These are phyloP conservation scores for Ceuthmochares aereus DNA, from an alignment of 2,113 vertebrate genomes.

Conservation along the genomic window DNA sequence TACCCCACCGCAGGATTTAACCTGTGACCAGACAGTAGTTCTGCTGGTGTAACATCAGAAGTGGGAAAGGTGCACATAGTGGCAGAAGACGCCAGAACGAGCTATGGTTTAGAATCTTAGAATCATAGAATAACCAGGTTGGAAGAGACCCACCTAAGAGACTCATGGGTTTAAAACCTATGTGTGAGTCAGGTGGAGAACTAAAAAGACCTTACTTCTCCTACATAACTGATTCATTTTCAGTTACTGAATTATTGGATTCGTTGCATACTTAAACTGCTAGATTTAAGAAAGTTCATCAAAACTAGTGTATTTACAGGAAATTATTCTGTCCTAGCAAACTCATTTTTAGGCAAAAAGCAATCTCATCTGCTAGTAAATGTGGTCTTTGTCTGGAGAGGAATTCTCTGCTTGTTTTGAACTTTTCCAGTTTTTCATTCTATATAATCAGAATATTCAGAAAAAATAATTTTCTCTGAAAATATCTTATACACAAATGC, in stretches of 20 bases:
- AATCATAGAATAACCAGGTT: no score
- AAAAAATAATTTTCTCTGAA: background rate
- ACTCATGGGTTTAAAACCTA: no score
- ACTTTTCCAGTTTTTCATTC: background rate
- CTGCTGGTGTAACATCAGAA: background rate
- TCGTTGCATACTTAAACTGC: background rate
- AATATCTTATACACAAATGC: rapidly evolving
- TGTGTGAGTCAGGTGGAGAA: background rate
- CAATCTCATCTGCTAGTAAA: background rate
- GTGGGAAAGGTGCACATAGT: background rate
- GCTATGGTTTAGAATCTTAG: no score
- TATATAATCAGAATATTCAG: background rate
- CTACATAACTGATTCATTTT: background rate
- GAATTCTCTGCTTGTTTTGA: background rate
- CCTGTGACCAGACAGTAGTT: background rate
- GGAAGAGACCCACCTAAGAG: no score
- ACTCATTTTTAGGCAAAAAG: background rate
- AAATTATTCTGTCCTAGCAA: background rate
- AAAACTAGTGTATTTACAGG: background rate
- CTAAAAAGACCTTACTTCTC: rapidly evolving
- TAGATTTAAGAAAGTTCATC: background rate
- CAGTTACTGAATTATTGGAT: background rate
- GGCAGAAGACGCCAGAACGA: background rate
- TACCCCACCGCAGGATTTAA: background rate
- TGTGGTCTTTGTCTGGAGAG: background rate